A percentile compares a stretch with the other conserved stretches of the same genome.
phyloP scores from a whole-genome alignment of 2,888 invertebrate species.

The Cephus sareptanus region DNA sequence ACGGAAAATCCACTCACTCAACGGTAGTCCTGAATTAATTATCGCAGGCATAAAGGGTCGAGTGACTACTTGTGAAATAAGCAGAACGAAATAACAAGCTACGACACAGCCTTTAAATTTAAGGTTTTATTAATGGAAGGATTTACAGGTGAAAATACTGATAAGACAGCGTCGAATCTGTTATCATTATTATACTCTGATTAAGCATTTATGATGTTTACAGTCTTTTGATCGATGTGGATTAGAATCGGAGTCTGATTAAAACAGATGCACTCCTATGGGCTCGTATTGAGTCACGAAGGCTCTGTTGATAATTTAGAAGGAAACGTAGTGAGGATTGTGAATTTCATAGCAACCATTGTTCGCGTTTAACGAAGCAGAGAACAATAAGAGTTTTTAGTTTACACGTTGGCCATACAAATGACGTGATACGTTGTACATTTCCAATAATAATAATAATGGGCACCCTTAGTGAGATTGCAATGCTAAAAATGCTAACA shows the following conservation, averaged over 20 bases:
- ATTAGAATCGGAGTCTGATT: too few species aligned
- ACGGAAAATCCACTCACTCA: conserved; percentile 24
- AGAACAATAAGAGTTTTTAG: conserved; percentile 15
- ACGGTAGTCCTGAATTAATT: conserved; percentile 28
- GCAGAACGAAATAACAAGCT: conserved; percentile 30
- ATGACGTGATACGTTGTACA: conserved; percentile 19
- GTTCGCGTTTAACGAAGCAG: conserved; percentile 26
- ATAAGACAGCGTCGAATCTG: too few species aligned
- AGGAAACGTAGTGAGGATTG: too few species aligned
- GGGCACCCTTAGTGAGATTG: conserved; percentile 26
- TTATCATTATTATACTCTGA: too few species aligned
- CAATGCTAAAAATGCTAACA: conserved; percentile 30
- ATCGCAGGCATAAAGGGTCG: conserved; percentile 23
- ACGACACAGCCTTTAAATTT: conserved; percentile 15
- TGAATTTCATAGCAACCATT: conserved; percentile 10
- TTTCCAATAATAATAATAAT: conserved; percentile 24
- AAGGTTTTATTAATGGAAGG: neutral
- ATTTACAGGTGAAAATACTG: neutral
- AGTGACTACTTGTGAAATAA: conserved; percentile 24
- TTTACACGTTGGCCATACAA: conserved; percentile 25
- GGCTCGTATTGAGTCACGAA: too few species aligned
- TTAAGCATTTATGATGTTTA: too few species aligned
- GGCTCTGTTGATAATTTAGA: too few species aligned
- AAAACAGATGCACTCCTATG: too few species aligned
- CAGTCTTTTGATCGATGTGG: too few species aligned